Evolutionary conservation across 2,888 invertebrate genomes (phyloP).

Genomic region (Pheosia gnoma): DNA sequence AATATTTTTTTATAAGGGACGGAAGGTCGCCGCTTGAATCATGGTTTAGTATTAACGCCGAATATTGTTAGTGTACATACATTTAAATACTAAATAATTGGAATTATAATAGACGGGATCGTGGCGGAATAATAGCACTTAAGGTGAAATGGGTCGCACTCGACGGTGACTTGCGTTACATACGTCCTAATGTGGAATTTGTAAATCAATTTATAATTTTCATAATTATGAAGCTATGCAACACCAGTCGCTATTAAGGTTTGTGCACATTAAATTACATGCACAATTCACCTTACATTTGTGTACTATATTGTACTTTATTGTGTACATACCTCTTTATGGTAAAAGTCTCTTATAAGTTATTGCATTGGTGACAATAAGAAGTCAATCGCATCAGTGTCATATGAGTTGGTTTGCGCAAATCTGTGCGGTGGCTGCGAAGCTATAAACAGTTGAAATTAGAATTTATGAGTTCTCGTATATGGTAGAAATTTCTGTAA

Average conservation of each 20-base stretch:
- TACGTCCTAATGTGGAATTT: too few relatives aligned
- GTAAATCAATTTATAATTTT: too few relatives aligned
- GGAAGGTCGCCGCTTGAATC: slow-evolving; percentile 51
- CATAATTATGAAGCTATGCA: too few relatives aligned
- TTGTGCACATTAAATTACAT: slow-evolving; percentile 54
- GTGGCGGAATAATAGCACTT: slow-evolving; percentile 45
- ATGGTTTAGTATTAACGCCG: slow-evolving; percentile 45
- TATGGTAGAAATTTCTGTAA: neutral
- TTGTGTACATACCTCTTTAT: slow-evolving; percentile 56
- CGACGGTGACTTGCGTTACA: too few relatives aligned
- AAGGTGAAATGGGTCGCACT: too few relatives aligned
- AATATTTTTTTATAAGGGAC: slow-evolving; percentile 62
- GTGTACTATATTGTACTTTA: slow-evolving; percentile 37
- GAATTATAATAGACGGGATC: slow-evolving; percentile 31
- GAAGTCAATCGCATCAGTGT: slow-evolving; percentile 67
- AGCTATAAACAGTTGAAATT: neutral
- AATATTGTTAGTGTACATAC: slow-evolving; percentile 57
- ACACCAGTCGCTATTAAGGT: slow-evolving; percentile 42
- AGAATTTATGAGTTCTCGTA: neutral
- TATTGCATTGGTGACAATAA: slow-evolving; percentile 60
- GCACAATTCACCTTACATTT: slow-evolving; percentile 32
- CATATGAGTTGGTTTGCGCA: slow-evolving; percentile 54
- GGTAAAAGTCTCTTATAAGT: slow-evolving; percentile 27
- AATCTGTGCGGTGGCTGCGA: neutral
- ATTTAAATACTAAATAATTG: slow-evolving; percentile 49